A percentile compares a stretch with the other conserved stretches of the same genome.
Conservation (phyloP, 2,888 invertebrate genomes). For the Seira musarum region DNA sequence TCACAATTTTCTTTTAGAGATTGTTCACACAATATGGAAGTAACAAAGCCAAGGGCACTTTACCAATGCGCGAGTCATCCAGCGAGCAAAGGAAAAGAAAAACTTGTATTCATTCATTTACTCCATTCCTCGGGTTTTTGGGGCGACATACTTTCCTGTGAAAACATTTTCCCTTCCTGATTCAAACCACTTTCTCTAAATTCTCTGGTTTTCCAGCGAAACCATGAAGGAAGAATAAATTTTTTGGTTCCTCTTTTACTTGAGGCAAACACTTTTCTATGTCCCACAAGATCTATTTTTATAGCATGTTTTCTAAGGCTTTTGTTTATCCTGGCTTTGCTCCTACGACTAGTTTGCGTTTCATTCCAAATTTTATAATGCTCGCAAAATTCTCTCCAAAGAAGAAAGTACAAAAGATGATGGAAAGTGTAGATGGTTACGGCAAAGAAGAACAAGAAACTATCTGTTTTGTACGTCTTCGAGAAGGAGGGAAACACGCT, state of each 20-base stretch:
- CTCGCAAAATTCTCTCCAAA: too few species aligned
- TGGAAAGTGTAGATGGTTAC: too few species aligned
- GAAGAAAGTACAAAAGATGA: too few species aligned
- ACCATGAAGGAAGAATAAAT: conserved; percentile 9
- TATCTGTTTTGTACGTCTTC: too few species aligned
- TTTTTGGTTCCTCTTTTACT: background rate
- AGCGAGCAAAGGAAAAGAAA: background rate
- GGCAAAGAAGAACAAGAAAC: too few species aligned
- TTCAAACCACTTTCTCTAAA: background rate
- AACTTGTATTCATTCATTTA: conserved; percentile 15
- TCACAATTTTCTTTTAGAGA: conserved; percentile 31
- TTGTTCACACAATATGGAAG: conserved; percentile 35
- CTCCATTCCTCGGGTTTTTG: background rate
- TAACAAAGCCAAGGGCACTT: conserved; percentile 29
- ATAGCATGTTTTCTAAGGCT: too few species aligned
- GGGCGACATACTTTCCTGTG: background rate
- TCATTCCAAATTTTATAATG: too few species aligned
- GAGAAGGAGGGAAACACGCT: too few species aligned
- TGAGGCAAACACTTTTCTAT: conserved; percentile 13
- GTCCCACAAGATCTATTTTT: too few species aligned
- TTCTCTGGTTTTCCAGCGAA: conserved; percentile 24
- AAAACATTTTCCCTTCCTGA: conserved; percentile 3
- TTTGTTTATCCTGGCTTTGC: too few species aligned
- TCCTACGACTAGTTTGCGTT: too few species aligned
- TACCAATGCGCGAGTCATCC: conserved; percentile 5